A percentile compares a stretch with the other conserved stretches of the same genome.
Evolutionary conservation across 2,888 invertebrate species (phyloP).

Genomic region (Hybos culiciformis): DNA sequence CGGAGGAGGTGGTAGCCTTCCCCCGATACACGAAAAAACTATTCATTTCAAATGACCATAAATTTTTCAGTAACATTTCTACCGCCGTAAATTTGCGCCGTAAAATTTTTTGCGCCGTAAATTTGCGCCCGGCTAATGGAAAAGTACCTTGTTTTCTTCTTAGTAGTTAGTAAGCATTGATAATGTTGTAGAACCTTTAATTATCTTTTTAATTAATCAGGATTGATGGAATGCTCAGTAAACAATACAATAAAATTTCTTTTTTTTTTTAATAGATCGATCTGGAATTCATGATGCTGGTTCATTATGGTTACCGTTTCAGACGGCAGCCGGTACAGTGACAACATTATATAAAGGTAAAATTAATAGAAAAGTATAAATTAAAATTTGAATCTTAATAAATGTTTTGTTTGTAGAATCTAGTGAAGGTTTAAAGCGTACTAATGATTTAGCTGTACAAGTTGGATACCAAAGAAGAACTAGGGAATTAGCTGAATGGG

Average conservation of each 20-base stretch:
- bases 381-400: neutral
- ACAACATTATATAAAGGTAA: slow-evolving; percentile 65
- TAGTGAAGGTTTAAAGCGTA: slow-evolving; percentile 52
- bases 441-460: slow-evolving; percentile 55
- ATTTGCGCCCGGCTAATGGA: too few species aligned
- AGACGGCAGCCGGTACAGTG: slow-evolving; percentile 64
- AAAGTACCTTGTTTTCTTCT: too few species aligned
- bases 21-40: too few species aligned
- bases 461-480: slow-evolving; percentile 59
- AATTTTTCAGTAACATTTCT: too few species aligned
- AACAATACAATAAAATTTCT: slow-evolving; percentile 8
- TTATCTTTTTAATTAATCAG: too few species aligned
- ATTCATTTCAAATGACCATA: too few species aligned
- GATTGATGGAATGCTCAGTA: neutral
- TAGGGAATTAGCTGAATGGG: slow-evolving; percentile 64
- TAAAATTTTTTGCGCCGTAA: too few species aligned
- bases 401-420: slow-evolving; percentile 41
- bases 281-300: slow-evolving; percentile 42
- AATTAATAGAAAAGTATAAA: neutral
- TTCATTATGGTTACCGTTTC: slow-evolving; percentile 61
- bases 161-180: too few species aligned
- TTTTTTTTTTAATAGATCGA: slow-evolving; percentile 41
- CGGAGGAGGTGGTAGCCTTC: too few species aligned
- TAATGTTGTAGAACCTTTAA: too few species aligned
- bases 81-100: too few species aligned